Evolutionary conservation across 1,140 invertebrate species (phyloP).

Genomic region (Chelonus insularis): DNA sequence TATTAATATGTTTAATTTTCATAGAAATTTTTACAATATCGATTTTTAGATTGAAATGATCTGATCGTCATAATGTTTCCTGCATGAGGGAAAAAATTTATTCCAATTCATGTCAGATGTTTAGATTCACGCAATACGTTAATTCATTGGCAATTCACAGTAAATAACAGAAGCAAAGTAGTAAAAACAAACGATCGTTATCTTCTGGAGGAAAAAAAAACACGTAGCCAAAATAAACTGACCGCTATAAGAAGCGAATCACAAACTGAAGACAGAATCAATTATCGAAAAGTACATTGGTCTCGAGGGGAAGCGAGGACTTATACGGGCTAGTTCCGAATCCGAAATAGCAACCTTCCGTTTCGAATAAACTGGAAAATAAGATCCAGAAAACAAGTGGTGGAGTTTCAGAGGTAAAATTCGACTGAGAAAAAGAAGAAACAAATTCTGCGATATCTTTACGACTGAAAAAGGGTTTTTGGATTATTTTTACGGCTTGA

Average conservation of each 20-base stretch:
- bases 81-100: no score
- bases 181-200: no score
- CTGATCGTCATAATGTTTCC: no score
- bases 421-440: slow-evolving; percentile 1
- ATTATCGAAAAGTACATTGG: slow-evolving; percentile 33
- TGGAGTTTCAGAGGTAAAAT: slow-evolving; percentile 2
- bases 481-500: slow-evolving; percentile 8
- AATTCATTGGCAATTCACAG: no score
- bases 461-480: slow-evolving; percentile 1
- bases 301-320: slow-evolving; percentile 22
- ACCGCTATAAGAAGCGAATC: slow-evolving; percentile 14
- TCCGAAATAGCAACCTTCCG: slow-evolving; percentile 19
- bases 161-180: no score
- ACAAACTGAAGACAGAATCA: slow-evolving; percentile 31
- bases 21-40: no score
- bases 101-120: no score
- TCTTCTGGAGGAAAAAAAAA: no score
- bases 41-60: no score
- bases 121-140: no score
- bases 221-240: slow-evolving; percentile 29
- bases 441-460: not conserved
- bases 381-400: not conserved
- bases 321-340: slow-evolving; percentile 26
- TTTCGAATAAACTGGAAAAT: slow-evolving; percentile 27
- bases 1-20: no score